These are phyloP conservation scores for Heliconius ethilla DNA, from an alignment of 2,888 invertebrate species.

Conservation along the genomic window DNA sequence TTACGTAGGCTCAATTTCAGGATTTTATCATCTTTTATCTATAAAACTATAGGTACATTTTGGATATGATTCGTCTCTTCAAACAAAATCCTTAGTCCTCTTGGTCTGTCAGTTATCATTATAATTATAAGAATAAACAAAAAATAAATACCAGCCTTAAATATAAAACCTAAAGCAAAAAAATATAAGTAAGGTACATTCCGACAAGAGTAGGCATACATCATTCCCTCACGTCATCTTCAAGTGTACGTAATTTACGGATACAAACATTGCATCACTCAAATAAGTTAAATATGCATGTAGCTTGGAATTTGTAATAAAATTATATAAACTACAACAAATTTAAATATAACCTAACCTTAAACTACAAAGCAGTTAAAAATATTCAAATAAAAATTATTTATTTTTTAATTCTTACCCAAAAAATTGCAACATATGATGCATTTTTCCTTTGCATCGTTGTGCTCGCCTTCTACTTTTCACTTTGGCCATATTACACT, in stretches of 20 bases:
- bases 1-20: too few relatives aligned
- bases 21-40: too few relatives aligned
- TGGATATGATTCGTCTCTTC: too few relatives aligned
- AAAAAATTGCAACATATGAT: conserved; percentile 66
- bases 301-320: background rate
- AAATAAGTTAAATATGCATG: conserved; percentile 4
- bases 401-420: conserved; percentile 55
- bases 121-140: too few relatives aligned
- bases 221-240: conserved; percentile 19
- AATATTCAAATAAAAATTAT: background rate
- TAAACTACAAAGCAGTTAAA: background rate
- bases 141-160: too few relatives aligned
- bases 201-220: background rate
- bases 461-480: conserved; percentile 49
- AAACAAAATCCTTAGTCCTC: too few relatives aligned
- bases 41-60: too few relatives aligned
- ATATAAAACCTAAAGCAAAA: background rate
- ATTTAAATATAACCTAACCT: background rate
- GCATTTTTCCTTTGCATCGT: conserved; percentile 66
- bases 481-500: conserved; percentile 53
- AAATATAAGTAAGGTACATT: background rate
- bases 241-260: conserved; percentile 22
- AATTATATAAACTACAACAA: background rate
- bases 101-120: too few relatives aligned
- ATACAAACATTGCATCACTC: conserved; percentile 28